These are phyloP conservation scores for Mechanitis messenoides DNA, from an alignment of 2,888 invertebrate species.

Conservation along the genomic window DNA sequence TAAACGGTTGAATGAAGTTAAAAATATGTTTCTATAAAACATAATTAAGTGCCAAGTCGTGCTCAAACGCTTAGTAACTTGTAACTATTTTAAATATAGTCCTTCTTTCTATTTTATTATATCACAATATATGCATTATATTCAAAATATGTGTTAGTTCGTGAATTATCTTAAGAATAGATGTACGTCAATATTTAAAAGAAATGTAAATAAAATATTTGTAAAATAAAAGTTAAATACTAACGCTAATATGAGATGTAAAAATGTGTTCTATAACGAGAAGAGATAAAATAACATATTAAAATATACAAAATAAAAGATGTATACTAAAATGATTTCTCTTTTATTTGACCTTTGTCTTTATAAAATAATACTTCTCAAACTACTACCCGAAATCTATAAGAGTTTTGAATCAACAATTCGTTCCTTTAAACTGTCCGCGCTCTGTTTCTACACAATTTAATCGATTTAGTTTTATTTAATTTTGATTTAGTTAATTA, in stretches of 20 bases:
- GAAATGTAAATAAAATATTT: constrained; percentile 32
- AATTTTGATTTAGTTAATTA: no score
- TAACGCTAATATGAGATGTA: constrained; percentile 25
- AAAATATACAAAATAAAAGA: constrained; percentile 30
- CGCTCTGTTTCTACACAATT: no score
- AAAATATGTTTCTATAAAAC: not conserved
- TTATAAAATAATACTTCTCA: no score
- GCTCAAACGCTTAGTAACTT: constrained; percentile 4
- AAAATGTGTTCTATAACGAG: constrained; percentile 31
- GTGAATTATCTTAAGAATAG: constrained; percentile 12
- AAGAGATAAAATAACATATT: constrained; percentile 23
- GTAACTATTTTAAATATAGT: not conserved
- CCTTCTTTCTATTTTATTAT: constrained; percentile 8
- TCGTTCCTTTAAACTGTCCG: no score
- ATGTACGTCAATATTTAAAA: constrained; percentile 24
- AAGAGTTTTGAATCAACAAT: no score
- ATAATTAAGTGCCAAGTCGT: constrained; percentile 9
- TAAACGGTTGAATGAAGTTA: not conserved
- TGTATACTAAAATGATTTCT: constrained; percentile 14
- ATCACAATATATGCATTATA: not conserved
- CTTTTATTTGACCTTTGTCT: constrained; percentile 8
- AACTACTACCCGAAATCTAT: no score
- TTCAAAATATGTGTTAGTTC: constrained; percentile 7
- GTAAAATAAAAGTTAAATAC: constrained; percentile 24
- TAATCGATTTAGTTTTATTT: no score